These are phyloP conservation scores for Chelonoidis abingdonii DNA, from an alignment of 2,113 vertebrate species.

Conservation along the genomic window DNA sequence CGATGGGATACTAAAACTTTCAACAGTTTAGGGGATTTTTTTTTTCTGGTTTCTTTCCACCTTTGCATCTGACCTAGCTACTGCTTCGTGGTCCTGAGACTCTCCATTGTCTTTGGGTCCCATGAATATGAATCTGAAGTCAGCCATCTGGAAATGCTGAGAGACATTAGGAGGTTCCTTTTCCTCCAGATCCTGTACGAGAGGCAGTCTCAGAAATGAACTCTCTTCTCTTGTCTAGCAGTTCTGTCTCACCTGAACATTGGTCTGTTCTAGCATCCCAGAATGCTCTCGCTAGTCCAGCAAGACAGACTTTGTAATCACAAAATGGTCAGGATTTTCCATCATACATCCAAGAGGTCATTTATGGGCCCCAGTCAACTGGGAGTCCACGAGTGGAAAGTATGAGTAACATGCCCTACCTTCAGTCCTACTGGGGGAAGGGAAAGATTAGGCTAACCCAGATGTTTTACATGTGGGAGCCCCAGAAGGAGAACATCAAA, in stretches of 20 bases:
- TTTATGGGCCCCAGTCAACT: constrained; percentile 7
- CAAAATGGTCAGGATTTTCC: neutral
- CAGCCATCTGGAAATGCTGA: neutral
- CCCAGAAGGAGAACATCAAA: neutral
- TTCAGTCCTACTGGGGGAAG: neutral
- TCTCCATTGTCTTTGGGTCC: neutral
- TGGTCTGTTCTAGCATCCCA: constrained; percentile 6
- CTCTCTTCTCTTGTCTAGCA: neutral
- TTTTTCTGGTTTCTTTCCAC: too few relatives aligned
- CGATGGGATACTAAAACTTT: neutral
- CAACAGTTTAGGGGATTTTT: neutral
- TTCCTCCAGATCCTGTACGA: neutral
- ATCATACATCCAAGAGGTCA: neutral
- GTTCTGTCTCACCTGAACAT: neutral
- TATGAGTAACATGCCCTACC: neutral
- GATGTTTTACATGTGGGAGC: accelerated
- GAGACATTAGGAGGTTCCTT: neutral
- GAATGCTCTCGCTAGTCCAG: neutral
- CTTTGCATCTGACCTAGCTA: too few relatives aligned
- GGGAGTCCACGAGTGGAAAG: constrained; percentile 17
- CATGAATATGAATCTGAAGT: neutral
- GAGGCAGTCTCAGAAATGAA: neutral
- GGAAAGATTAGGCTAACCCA: neutral
- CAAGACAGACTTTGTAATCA: neutral
- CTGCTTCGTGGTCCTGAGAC: neutral